These are phyloP conservation scores for Peromyscus polionotus DNA, from an alignment of 2,113 vertebrate species.

Conservation along the genomic window DNA sequence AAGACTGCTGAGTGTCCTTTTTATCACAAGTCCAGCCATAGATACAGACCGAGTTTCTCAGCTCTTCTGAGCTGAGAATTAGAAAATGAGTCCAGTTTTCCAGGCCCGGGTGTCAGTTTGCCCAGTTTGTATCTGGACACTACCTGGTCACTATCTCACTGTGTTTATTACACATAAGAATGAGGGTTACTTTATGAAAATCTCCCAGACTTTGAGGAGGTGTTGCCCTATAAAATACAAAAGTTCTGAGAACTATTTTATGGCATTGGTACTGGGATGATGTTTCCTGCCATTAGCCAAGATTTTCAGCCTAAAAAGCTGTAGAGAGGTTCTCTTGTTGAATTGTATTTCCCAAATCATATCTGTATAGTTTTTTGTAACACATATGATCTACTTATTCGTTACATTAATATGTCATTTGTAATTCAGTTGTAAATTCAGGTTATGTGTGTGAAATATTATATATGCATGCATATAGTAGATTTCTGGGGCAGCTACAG, in stretches of 20 bases:
- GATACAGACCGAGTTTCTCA: neutral
- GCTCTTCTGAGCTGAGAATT: neutral
- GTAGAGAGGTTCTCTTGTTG: neutral
- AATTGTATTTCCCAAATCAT: neutral
- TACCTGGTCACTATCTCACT: neutral
- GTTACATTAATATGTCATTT: neutral
- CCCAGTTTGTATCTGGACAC: neutral
- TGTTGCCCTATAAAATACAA: neutral
- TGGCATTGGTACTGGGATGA: neutral
- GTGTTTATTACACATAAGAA: constrained; percentile 10
- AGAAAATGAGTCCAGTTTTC: neutral
- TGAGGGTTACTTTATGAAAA: neutral
- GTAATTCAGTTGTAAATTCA: neutral
- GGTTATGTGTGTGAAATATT: neutral
- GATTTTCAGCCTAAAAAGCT: neutral
- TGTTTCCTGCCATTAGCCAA: neutral
- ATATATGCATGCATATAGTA: rapidly evolving
- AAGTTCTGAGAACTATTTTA: neutral
- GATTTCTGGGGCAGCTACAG: neutral
- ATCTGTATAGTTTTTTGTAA: neutral
- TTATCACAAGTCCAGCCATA: neutral
- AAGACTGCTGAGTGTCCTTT: neutral
- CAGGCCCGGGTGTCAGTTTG: neutral
- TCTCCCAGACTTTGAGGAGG: neutral
- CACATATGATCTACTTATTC: neutral